Conservation (phyloP, 2,888 invertebrate species). For the Morpho achilles region DNA sequence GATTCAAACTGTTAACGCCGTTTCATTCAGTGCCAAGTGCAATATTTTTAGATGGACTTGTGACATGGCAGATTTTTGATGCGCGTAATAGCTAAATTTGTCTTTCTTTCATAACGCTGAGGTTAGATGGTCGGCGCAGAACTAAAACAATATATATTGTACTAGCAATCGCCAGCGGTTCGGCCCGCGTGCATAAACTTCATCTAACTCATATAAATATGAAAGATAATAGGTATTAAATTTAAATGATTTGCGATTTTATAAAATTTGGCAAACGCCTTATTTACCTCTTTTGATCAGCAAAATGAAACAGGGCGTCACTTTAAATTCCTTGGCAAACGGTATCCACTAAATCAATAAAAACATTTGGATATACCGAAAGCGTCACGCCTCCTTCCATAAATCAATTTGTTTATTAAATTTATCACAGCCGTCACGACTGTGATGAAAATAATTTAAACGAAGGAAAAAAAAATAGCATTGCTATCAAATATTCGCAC, state of each 20-base stretch:
- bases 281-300: slow-evolving; percentile 1
- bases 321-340: slow-evolving; percentile 13
- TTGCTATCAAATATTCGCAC: no score
- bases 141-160: no score
- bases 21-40: slow-evolving; percentile 68
- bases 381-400: slow-evolving; percentile 9
- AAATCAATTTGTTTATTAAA: slow-evolving; percentile 6
- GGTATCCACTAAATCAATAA: slow-evolving; percentile 7
- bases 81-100: slow-evolving; percentile 40
- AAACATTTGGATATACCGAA: slow-evolving; percentile 6
- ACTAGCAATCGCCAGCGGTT: no score
- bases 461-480: no score
- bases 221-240: no score
- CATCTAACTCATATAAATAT: no score
- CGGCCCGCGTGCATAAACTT: no score
- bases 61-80: slow-evolving; percentile 50
- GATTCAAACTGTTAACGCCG: slow-evolving; percentile 66
- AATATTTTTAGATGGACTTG: slow-evolving; percentile 63
- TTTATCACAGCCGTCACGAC: no score
- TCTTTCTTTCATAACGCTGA: background rate
- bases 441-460: no score
- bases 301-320: slow-evolving; percentile 2
- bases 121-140: no score
- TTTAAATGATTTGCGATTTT: background rate
- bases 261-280: slow-evolving; percentile 1